Evolutionary conservation across 2,797 vertebrate species (phyloP), one percentile per base, ranked within the genome.

Genomic region (Tinamus major): DNA sequence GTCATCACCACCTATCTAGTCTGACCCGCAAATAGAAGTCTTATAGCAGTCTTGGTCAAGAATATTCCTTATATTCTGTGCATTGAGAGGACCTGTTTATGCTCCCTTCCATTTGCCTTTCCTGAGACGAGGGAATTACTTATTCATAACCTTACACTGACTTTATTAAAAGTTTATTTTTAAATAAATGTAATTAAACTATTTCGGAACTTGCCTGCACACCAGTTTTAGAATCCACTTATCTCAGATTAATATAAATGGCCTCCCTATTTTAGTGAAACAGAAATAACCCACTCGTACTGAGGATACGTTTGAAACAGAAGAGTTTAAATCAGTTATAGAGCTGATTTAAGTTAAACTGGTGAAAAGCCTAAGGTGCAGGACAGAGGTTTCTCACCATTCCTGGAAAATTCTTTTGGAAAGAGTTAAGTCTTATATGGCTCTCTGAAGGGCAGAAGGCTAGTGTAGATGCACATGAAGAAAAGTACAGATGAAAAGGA

Each of bases 151-250:
- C 90, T 46, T 82, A 58, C 53, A 77, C 17, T 23, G 76, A 70
- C 68, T 76, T 94, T 95, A 79, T 64, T 71, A 71, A 82, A 89
- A 62, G 79, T 46, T 87, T 92, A 85, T 72, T 94, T 87, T 75
- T 75, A 93, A 96, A 89, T 39, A 76, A 62, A 71, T 65, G 72
- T 62, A 90, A 89, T 42, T 89, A 55, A 93, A 92, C 58, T 62
- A 71, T 58, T 69, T 93, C 72, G 87, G 81, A 61, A 35, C 65
- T 58, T 87, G 86, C 64, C 62, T 89, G 77, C 41, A 58, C 12
- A 77, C 61, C 20, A 81, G 68, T 71, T 93, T 90, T 44, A 85
- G 55, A 87, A 83, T 56, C 48, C 64, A 79, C 84, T 96, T 85
- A 84, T 63, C 59, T 70, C 55, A 87, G 69, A 78, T 83, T 51